Percentiles rank a stretch among this genome's conserved stretches.
Evolutionary conservation across 2,113 vertebrate species (phyloP).

Genomic region (Sinocyclocheilus anophthalmus): DNA sequence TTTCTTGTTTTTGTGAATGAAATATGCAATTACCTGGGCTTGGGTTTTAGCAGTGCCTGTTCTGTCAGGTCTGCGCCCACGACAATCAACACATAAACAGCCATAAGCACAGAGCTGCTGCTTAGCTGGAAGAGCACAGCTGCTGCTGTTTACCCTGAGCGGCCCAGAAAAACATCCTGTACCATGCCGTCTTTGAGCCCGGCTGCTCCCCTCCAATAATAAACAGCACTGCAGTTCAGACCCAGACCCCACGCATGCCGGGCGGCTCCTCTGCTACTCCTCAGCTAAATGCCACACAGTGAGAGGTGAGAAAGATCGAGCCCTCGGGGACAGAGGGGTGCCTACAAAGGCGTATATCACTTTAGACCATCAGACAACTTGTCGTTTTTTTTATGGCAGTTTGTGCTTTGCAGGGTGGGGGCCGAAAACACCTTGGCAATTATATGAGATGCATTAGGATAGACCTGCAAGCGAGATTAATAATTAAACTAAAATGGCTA

Average conservation of each 20-base stretch:
- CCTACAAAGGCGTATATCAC: too few relatives aligned
- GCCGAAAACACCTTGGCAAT: too few relatives aligned
- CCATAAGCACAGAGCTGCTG: conserved; percentile 72
- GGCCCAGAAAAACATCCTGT: conserved; percentile 83
- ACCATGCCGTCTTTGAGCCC: conserved; percentile 73
- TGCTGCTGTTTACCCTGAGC: conserved; percentile 82
- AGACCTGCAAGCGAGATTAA: too few relatives aligned
- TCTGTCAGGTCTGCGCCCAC: conserved; percentile 71
- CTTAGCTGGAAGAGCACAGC: conserved; percentile 80
- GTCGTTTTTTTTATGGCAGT: too few relatives aligned
- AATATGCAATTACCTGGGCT: conserved; percentile 73
- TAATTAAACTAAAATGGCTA: not conserved
- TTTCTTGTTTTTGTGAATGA: conserved; percentile 70
- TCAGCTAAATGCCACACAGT: conserved; percentile 15
- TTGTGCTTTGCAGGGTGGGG: too few relatives aligned
- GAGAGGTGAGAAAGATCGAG: too few relatives aligned
- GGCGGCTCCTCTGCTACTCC: conserved; percentile 58
- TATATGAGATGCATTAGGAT: too few relatives aligned
- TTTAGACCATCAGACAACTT: too few relatives aligned
- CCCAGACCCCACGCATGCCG: conserved; percentile 74
- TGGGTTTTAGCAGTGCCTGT: conserved; percentile 71
- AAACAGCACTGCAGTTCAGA: conserved; percentile 75
- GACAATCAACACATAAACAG: conserved; percentile 56
- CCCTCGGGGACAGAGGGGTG: too few relatives aligned
- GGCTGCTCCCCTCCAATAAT: conserved; percentile 76